Evolutionary conservation across 2,888 invertebrate species (phyloP).

Genomic region (Mechanitis messenoides): DNA sequence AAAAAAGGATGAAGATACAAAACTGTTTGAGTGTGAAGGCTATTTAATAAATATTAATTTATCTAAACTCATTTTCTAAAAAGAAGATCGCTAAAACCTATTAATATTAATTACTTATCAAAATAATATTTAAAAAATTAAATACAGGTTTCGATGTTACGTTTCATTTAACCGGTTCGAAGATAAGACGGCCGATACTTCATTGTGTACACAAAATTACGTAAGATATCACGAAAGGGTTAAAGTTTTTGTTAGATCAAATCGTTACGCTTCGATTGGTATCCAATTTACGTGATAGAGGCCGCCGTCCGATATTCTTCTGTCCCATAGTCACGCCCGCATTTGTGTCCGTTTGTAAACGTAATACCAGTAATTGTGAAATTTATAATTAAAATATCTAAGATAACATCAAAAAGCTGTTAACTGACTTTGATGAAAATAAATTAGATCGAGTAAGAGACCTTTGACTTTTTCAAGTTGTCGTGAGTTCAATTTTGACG

Average conservation of each 20-base stretch:
- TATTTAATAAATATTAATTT: too few species aligned
- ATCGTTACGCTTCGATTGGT: slow-evolving; percentile 65
- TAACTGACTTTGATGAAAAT: slow-evolving; percentile 46
- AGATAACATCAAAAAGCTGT: slow-evolving; percentile 43
- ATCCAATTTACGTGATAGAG: slow-evolving; percentile 65
- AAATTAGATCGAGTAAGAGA: slow-evolving; percentile 45
- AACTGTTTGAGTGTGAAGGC: neutral
- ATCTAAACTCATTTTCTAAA: slow-evolving; percentile 11
- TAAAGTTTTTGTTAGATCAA: slow-evolving; percentile 55
- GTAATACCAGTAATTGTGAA: slow-evolving; percentile 61
- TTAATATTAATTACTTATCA: too few species aligned
- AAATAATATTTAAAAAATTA: too few species aligned
- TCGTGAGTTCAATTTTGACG: slow-evolving; percentile 30
- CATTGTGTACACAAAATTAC: slow-evolving; percentile 57
- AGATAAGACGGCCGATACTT: slow-evolving; percentile 37
- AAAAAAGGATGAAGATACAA: slow-evolving; percentile 9
- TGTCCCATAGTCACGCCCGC: slow-evolving; percentile 62
- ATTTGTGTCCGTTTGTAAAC: slow-evolving; percentile 45
- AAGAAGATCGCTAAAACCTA: too few species aligned
- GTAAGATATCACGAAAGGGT: slow-evolving; percentile 57
- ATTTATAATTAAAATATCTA: slow-evolving; percentile 64
- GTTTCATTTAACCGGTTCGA: slow-evolving; percentile 25
- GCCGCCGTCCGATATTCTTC: slow-evolving; percentile 45
- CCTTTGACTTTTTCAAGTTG: slow-evolving; percentile 34
- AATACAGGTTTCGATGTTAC: too few species aligned